phyloP scores from a whole-genome alignment of 2,888 invertebrate genomes.

The Acrobasis repandana region DNA sequence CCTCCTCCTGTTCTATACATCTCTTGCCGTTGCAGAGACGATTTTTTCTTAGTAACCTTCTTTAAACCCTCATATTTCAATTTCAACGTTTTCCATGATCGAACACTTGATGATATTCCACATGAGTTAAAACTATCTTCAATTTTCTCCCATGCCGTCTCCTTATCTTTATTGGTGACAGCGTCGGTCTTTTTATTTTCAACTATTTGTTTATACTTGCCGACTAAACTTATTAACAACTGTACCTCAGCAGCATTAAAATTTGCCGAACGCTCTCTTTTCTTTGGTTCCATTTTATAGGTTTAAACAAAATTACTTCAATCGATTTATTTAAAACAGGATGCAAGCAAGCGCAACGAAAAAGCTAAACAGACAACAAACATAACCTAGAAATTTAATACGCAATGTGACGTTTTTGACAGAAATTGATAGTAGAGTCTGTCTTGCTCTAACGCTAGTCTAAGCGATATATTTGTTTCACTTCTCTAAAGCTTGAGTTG shows the following conservation, averaged over 20 bases:
- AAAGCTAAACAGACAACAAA: too few species aligned
- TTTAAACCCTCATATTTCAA: neutral
- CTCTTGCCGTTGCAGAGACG: constrained; percentile 11
- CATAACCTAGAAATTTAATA: too few species aligned
- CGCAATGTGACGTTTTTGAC: too few species aligned
- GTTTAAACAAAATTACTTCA: too few species aligned
- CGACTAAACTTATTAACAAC: neutral
- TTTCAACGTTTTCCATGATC: constrained; percentile 1
- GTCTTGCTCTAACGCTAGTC: too few species aligned
- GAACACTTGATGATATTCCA: neutral
- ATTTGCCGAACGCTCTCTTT: neutral
- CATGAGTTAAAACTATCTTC: neutral
- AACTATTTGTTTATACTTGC: neutral
- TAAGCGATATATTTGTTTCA: too few species aligned
- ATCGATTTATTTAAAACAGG: too few species aligned
- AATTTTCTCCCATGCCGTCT: constrained; percentile 4
- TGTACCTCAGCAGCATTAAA: neutral
- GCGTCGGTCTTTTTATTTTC: constrained; percentile 17
- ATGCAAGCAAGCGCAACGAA: too few species aligned
- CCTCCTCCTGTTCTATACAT: constrained; percentile 24
- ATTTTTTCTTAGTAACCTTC: constrained; percentile 12
- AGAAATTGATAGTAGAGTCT: too few species aligned
- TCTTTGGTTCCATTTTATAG: neutral
- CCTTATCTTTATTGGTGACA: constrained; percentile 10
- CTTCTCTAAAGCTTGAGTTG: too few species aligned